Conservation (phyloP, 1,140 invertebrate species). For the Sinonovacula constricta region DNA sequence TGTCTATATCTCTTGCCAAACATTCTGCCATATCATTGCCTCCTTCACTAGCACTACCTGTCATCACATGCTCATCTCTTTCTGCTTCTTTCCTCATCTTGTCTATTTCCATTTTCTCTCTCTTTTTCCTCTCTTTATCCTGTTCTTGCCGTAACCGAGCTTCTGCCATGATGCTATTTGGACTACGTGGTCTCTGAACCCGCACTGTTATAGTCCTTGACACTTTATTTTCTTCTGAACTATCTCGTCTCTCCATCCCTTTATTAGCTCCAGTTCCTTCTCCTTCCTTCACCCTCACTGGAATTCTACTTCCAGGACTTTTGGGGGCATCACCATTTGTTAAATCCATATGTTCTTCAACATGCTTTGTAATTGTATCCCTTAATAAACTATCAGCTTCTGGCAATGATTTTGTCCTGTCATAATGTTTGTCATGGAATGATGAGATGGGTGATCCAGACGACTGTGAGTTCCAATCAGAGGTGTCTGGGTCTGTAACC, state of each 20-base stretch:
- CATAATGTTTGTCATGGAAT: slow-evolving; percentile 27
- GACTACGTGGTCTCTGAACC: slow-evolving; percentile 56
- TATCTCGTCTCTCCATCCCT: not conserved
- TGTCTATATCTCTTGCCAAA: slow-evolving; percentile 6
- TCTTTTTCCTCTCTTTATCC: slow-evolving; percentile 51
- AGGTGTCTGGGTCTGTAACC: slow-evolving; percentile 40
- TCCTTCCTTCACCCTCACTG: slow-evolving; percentile 29
- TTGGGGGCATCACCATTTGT: slow-evolving; percentile 16
- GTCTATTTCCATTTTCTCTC: slow-evolving; percentile 43
- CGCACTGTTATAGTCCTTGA: slow-evolving; percentile 40
- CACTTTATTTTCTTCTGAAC: slow-evolving; percentile 17
- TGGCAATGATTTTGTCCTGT: slow-evolving; percentile 18
- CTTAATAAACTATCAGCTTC: slow-evolving; percentile 59
- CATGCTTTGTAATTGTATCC: slow-evolving; percentile 61
- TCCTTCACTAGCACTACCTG: slow-evolving; percentile 50
- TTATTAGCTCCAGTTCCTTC: slow-evolving; percentile 19
- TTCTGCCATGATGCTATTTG: slow-evolving; percentile 59
- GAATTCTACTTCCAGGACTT: slow-evolving; percentile 48
- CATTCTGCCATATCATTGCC: slow-evolving; percentile 33
- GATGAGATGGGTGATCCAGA: slow-evolving; percentile 46
- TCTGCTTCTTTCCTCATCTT: slow-evolving; percentile 43
- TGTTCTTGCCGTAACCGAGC: slow-evolving; percentile 51
- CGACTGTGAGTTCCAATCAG: slow-evolving; percentile 50
- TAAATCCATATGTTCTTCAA: slow-evolving; percentile 36
- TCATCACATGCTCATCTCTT: slow-evolving; percentile 49